A percentile compares a stretch with the other conserved stretches of the same genome.
Evolutionary conservation across 2,888 invertebrate species (phyloP).

Genomic region (Synanthedon andrenaeformis): DNA sequence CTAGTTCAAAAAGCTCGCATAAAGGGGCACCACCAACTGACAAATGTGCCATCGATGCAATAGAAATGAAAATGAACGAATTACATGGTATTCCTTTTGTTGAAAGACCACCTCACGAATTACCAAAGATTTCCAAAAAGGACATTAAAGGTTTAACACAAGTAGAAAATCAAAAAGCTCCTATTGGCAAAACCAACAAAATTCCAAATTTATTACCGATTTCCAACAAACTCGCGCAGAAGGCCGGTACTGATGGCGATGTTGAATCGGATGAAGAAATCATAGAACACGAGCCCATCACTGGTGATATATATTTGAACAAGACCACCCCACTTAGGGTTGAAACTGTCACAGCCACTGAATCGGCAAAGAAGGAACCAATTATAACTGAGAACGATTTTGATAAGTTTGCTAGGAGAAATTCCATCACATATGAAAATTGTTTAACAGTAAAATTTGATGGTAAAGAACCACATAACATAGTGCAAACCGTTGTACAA

Average conservation of each 20-base stretch:
- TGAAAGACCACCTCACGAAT: conserved; percentile 44
- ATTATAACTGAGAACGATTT: conserved; percentile 63
- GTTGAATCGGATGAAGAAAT: conserved; percentile 37
- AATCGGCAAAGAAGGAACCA: conserved; percentile 31
- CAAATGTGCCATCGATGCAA: conserved; percentile 35
- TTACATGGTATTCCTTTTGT: conserved; percentile 55
- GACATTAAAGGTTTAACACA: conserved; percentile 23
- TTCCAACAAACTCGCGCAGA: conserved; percentile 23
- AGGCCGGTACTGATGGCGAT: conserved; percentile 16
- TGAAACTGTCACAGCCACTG: conserved; percentile 10
- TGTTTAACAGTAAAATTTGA: conserved; percentile 49
- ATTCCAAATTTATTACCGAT: conserved; percentile 32
- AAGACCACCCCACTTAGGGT: conserved; percentile 7
- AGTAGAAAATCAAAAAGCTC: conserved; percentile 17
- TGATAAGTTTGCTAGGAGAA: conserved; percentile 57
- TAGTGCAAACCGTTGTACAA: conserved; percentile 40
- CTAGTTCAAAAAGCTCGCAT: conserved; percentile 13
- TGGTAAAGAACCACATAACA: conserved; percentile 37
- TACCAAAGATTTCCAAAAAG: conserved; percentile 26
- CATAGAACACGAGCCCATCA: conserved; percentile 34
- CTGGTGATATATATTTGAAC: conserved; percentile 24
- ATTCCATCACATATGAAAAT: conserved; percentile 54
- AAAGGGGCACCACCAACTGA: conserved; percentile 8
- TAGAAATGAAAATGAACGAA: conserved; percentile 64
- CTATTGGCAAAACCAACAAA: conserved; percentile 21